Conservation (phyloP, 2,113 vertebrate genomes). For the Lagopus leucura region DNA sequence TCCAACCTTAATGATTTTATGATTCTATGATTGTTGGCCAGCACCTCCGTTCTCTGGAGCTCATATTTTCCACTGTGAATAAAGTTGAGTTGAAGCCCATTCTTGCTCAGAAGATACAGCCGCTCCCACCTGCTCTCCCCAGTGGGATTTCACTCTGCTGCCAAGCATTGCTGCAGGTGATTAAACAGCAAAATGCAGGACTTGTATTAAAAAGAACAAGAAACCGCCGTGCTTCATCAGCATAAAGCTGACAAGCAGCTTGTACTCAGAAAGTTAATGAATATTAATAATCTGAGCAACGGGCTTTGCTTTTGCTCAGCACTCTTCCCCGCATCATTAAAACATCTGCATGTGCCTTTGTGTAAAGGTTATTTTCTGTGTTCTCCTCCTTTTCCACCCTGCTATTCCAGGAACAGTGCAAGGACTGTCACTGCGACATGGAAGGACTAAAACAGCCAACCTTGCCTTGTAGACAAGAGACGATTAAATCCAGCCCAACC, state of each 20-base stretch:
- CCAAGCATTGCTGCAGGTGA: background rate
- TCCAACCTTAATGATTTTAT: too few species aligned
- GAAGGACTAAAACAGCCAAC: constrained; percentile 43
- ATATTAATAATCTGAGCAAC: background rate
- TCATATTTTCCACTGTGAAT: background rate
- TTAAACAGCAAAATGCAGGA: constrained; percentile 17
- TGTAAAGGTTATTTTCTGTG: background rate
- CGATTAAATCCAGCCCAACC: constrained; percentile 27
- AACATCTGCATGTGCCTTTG: background rate
- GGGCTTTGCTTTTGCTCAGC: background rate
- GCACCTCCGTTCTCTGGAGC: background rate
- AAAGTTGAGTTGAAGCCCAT: background rate
- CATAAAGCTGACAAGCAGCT: background rate
- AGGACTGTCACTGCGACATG: fast-evolving
- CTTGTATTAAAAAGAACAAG: background rate
- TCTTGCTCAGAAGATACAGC: background rate
- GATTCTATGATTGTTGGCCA: background rate
- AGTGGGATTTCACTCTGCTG: background rate
- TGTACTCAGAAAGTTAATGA: constrained; percentile 3
- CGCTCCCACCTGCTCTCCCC: background rate
- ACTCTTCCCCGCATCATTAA: background rate
- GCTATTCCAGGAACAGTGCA: fast-evolving
- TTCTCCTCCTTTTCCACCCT: background rate
- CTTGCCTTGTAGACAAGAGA: constrained; percentile 9
- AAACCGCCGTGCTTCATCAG: background rate